A percentile compares a stretch with the other conserved stretches of the same genome.
Evolutionary conservation across 2,888 invertebrate genomes (phyloP).

Genomic region (Galerucella nymphaeae): DNA sequence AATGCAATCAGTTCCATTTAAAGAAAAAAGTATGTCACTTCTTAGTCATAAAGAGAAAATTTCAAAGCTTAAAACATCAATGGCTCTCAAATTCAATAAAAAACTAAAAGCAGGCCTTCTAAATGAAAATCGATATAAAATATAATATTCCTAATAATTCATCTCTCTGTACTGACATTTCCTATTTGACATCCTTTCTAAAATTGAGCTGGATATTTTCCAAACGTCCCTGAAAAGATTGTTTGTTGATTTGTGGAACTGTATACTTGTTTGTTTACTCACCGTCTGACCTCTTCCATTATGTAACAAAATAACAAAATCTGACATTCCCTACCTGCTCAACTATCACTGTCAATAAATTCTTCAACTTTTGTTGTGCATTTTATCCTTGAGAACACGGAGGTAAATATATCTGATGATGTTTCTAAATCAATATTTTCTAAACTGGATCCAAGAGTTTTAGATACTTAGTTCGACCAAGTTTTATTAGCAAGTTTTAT

Average conservation of each 20-base stretch:
- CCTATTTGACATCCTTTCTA: neutral
- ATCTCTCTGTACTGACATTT: neutral
- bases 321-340: neutral
- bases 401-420: neutral
- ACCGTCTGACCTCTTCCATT: neutral
- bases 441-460: neutral
- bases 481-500: neutral
- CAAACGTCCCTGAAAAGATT: constrained; percentile 17
- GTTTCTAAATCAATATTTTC: neutral
- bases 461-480: neutral
- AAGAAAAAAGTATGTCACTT: too few relatives aligned
- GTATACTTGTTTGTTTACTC: constrained; percentile 20
- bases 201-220: neutral
- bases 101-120: too few relatives aligned
- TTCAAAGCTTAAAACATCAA: too few relatives aligned
- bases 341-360: neutral
- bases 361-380: neutral
- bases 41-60: too few relatives aligned
- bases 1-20: too few relatives aligned
- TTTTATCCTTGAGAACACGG: neutral
- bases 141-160: too few relatives aligned
- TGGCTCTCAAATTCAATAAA: too few relatives aligned
- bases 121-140: too few relatives aligned
- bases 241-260: constrained; percentile 26
- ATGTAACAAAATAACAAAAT: constrained; percentile 4